These are phyloP conservation scores for Orchesella cincta DNA, from an alignment of 1,140 invertebrate species.

Conservation along the genomic window DNA sequence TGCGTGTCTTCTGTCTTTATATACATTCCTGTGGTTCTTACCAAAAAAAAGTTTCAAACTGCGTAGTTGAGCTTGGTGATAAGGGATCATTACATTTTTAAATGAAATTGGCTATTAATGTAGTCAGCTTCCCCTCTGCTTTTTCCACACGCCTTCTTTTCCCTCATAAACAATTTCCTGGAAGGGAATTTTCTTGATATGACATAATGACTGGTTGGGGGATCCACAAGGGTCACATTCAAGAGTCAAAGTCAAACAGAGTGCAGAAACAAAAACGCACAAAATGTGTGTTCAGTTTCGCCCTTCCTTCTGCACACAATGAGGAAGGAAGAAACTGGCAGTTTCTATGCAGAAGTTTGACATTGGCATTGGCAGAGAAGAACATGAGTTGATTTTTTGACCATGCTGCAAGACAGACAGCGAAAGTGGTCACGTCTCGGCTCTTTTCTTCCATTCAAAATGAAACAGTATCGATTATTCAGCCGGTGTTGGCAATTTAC, in stretches of 20 bases:
- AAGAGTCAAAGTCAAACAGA: neutral
- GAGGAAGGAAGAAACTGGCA: neutral
- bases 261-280: neutral
- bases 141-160: neutral
- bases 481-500: neutral
- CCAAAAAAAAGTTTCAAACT: too few relatives aligned
- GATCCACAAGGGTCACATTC: neutral
- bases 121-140: neutral
- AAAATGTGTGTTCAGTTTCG: neutral
- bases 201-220: neutral
- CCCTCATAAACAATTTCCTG: neutral
- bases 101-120: neutral
- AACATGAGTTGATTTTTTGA: too few relatives aligned
- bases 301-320: neutral
- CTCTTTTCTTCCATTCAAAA: neutral
- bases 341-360: neutral
- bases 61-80: too few relatives aligned
- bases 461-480: constrained; percentile 7
- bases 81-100: neutral
- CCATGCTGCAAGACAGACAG: neutral
- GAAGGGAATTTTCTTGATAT: neutral
- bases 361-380: constrained; percentile 1
- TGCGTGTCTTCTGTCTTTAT: too few relatives aligned
- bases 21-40: too few relatives aligned
- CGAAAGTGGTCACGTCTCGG: neutral